A percentile compares a stretch with the other conserved stretches of the same genome.
Evolutionary conservation across 2,888 invertebrate species (phyloP).

Genomic region (Cephus sareptanus): DNA sequence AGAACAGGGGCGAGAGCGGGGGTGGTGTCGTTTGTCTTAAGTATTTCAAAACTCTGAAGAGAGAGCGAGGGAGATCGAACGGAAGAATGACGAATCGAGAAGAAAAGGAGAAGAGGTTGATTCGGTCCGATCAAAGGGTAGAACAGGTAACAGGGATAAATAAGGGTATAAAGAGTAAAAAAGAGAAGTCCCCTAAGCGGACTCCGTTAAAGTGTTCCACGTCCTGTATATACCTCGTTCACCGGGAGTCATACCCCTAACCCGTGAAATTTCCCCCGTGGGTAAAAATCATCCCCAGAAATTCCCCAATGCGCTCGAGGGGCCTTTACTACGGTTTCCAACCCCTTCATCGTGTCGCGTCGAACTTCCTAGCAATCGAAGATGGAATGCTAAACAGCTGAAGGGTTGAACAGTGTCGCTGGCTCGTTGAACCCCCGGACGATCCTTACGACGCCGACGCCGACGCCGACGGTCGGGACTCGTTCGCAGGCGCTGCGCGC

Average conservation of each 20-base stretch:
- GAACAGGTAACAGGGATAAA: neutral
- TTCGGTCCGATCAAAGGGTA: neutral
- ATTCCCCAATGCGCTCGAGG: neutral
- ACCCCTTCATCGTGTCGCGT: neutral
- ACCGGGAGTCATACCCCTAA: neutral
- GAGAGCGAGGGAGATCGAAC: neutral
- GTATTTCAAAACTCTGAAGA: neutral
- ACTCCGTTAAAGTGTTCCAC: neutral
- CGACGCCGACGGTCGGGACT: slow-evolving; percentile 35
- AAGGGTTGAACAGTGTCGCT: slow-evolving; percentile 56
- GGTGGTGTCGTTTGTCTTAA: neutral
- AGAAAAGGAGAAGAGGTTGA: neutral
- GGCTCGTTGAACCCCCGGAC: slow-evolving; percentile 28
- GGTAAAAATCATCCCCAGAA: neutral
- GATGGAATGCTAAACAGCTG: slow-evolving; percentile 64
- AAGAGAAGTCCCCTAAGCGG: neutral
- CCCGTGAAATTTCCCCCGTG: neutral
- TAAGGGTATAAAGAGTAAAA: neutral
- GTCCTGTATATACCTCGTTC: neutral
- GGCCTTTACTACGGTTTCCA: neutral
- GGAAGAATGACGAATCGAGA: neutral
- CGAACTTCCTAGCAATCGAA: slow-evolving; percentile 58
- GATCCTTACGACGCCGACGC: slow-evolving; percentile 36
- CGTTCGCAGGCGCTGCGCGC: slow-evolving; percentile 54
- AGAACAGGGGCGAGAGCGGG: neutral